These are phyloP conservation scores for Speoplatyrhinus poulsoni DNA, from an alignment of 2,113 vertebrate genomes.

Conservation along the genomic window DNA sequence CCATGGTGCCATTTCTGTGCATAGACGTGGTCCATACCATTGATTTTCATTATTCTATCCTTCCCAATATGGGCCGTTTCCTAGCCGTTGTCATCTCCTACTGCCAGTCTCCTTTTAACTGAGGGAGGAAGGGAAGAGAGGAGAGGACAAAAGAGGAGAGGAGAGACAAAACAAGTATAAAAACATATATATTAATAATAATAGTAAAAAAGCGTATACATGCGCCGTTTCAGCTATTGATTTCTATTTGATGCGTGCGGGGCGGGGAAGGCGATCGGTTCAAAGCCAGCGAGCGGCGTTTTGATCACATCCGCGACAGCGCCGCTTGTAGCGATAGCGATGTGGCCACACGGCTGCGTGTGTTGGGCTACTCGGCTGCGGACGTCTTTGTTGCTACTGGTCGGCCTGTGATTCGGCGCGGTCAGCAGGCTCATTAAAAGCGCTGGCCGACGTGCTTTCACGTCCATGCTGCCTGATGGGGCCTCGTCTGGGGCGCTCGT, in stretches of 20 bases:
- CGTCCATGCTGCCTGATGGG: too few relatives aligned
- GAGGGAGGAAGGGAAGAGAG: conserved; percentile 2
- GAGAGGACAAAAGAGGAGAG: conserved; percentile 1
- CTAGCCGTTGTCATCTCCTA: conserved; percentile 74
- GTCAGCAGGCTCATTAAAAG: conserved; percentile 50
- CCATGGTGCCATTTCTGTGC: conserved; percentile 68
- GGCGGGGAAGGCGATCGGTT: conserved; percentile 40
- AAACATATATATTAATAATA: neutral
- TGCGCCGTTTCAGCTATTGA: conserved; percentile 73
- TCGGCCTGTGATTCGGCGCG: conserved; percentile 24
- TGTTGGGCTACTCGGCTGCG: neutral
- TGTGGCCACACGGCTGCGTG: conserved; percentile 14
- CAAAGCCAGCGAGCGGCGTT: conserved; percentile 65
- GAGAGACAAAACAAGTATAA: neutral
- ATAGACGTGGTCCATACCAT: conserved; percentile 70
- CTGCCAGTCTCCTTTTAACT: conserved; percentile 74
- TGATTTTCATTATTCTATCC: conserved; percentile 75
- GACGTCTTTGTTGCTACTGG: conserved; percentile 22
- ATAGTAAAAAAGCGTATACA: conserved; percentile 62
- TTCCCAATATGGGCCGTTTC: conserved; percentile 64
- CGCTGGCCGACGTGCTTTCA: conserved; percentile 25
- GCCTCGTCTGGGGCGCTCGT: conserved; percentile 28
- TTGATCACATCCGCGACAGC: conserved; percentile 70
- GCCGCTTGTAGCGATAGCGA: conserved; percentile 41
- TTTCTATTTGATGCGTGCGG: conserved; percentile 78